Evolutionary conservation across 2,797 vertebrate genomes (phyloP), one percentile per base, ranked within the genome.

Genomic region (Enteromius viviparus): DNA sequence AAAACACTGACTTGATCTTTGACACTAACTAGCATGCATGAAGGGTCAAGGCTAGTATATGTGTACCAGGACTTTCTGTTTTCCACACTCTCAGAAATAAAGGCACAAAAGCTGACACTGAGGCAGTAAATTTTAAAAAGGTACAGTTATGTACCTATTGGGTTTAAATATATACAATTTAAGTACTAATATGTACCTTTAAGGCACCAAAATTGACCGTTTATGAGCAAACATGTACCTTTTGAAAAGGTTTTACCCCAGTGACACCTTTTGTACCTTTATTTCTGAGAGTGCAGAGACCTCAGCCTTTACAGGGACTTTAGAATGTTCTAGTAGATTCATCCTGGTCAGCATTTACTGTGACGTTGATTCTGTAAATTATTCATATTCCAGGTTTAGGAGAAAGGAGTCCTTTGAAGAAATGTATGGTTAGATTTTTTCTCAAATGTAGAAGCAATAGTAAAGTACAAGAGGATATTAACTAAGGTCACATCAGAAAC

Each of bases 11-110:
- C 51, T 60, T 60, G 68, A 80, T 71, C 53, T 80, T 60, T 60
- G 51, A 62, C 53, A 53, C 53, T 58, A 60, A 32, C 3, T 60
- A n/a, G 40, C 40, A 42, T 42, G 76, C 3, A 49, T 51, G 19
- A 80, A 62, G 37, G 26, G 64, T 53, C 64, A 79, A 53, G 32
- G 47, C 32, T 79, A 68, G 26, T 17, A 29, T 78, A 42, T 37
- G 11, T 42, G 9, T 78, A 49, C 21, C 14, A 49, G 17, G 19
- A 9, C 76, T 78, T 42, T 42, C 40, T 42, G 40, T 42, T 40
- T 40, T 40, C 40, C 40, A 40, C 40, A 40, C 40, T 40, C 40
- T 40, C 40, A 40, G 40, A 42, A 42, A 42, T 42, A 42, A 42
- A 42, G 40, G 40, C 2, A 42, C 40, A 42, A 42, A 42, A 42